These are phyloP conservation scores for Hemicentrotus pulcherrimus DNA, from an alignment of 35 echinoderm and acorn worm species.

Conservation along the genomic window DNA sequence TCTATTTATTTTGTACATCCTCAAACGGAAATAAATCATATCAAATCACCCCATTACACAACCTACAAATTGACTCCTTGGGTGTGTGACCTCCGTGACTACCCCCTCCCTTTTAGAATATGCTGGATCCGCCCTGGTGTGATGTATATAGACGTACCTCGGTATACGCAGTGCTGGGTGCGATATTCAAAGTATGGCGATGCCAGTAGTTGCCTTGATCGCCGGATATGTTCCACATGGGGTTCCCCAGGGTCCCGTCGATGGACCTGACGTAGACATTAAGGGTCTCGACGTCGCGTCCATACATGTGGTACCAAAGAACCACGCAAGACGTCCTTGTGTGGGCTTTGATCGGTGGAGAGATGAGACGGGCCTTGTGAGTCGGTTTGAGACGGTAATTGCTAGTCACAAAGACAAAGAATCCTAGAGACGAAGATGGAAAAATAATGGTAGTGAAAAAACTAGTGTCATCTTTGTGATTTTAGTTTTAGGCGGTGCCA, in stretches of 20 bases:
- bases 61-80: no score
- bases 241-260: neutral
- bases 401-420: slow-evolving; percentile 60
- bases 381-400: neutral
- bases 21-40: no score
- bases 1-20: no score
- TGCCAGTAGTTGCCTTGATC: slow-evolving; percentile 79
- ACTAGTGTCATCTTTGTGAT: neutral
- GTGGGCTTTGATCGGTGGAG: slow-evolving; percentile 24
- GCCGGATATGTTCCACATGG: slow-evolving; percentile 46
- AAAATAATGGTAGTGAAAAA: neutral
- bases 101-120: no score
- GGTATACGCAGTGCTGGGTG: neutral
- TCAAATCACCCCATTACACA: no score
- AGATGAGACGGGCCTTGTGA: slow-evolving; percentile 61
- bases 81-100: no score
- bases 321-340: slow-evolving; percentile 31
- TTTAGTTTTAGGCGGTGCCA: no score
- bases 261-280: slow-evolving; percentile 65
- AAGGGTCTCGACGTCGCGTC: slow-evolving; percentile 61
- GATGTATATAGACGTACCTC: slow-evolving; percentile 48
- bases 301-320: slow-evolving; percentile 92
- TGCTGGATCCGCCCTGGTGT: no score
- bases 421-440: slow-evolving; percentile 26
- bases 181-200: slow-evolving; percentile 51